Evolutionary conservation across 2,797 vertebrate genomes (phyloP).

Genomic region (Phrynocephalus vlangalii): DNA sequence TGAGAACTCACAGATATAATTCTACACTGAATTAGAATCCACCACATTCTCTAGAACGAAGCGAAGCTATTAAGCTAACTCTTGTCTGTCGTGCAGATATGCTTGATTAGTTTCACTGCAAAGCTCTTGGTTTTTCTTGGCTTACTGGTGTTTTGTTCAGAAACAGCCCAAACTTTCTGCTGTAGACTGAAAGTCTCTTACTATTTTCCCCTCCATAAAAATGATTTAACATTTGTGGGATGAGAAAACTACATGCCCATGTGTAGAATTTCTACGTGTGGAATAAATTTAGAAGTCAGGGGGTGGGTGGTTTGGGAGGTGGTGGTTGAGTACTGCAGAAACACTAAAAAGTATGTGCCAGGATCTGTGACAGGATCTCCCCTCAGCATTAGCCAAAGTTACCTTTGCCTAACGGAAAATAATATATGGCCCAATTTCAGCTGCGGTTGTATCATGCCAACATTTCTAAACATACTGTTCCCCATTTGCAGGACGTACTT

Average conservation of each 20-base stretch:
- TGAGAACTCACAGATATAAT: background rate
- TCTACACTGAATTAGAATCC: background rate
- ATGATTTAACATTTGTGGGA: slow-evolving; percentile 2
- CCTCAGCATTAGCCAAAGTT: background rate
- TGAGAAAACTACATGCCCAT: background rate
- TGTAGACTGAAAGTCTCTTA: slow-evolving; percentile 5
- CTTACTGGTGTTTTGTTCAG: background rate
- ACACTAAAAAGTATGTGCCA: slow-evolving; percentile 5
- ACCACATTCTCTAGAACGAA: background rate
- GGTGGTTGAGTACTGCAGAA: slow-evolving; percentile 5
- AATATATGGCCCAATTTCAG: background rate
- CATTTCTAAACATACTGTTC: background rate
- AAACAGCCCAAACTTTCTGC: background rate
- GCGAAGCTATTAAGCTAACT: background rate
- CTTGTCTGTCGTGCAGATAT: background rate
- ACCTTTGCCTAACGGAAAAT: slow-evolving; percentile 1
- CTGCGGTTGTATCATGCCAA: background rate
- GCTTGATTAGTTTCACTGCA: background rate
- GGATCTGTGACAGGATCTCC: slow-evolving; percentile 19
- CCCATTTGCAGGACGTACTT: background rate
- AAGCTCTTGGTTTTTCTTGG: slow-evolving; percentile 18
- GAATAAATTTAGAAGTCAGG: slow-evolving; percentile 5
- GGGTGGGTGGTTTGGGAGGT: background rate
- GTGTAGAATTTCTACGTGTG: background rate
- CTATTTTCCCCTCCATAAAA: background rate